These are phyloP conservation scores for Geopemphigus sp. DNA, from an alignment of 1,140 invertebrate species.

Conservation along the genomic window DNA sequence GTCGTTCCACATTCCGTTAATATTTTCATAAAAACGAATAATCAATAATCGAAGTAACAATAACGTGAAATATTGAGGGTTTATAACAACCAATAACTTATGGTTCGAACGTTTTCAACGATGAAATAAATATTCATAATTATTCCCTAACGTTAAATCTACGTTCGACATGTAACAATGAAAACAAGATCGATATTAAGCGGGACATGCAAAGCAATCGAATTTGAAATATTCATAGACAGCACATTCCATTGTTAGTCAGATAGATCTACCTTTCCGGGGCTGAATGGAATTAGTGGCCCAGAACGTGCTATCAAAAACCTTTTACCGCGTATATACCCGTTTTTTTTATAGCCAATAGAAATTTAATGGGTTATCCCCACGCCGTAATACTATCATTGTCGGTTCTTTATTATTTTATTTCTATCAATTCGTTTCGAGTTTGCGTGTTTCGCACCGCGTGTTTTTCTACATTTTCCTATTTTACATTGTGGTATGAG, in stretches of 20 bases:
- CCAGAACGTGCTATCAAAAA: conserved; percentile 24
- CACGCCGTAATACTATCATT: background rate
- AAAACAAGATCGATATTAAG: conserved; percentile 5
- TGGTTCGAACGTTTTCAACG: too few species aligned
- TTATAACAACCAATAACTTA: too few species aligned
- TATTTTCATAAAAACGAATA: too few species aligned
- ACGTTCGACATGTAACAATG: background rate
- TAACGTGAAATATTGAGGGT: too few species aligned
- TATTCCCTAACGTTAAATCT: background rate
- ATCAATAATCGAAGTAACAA: too few species aligned
- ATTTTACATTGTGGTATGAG: background rate
- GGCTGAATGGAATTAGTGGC: conserved; percentile 12
- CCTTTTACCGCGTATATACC: background rate
- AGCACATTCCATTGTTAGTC: conserved; percentile 4
- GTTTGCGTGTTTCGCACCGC: background rate
- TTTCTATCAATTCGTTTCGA: conserved; percentile 18
- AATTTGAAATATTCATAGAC: conserved; percentile 26
- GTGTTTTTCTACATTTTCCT: background rate
- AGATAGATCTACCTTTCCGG: conserved; percentile 10
- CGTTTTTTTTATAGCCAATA: conserved; percentile 25
- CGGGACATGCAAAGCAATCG: background rate
- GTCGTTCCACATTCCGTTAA: too few species aligned
- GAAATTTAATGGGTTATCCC: conserved; percentile 17
- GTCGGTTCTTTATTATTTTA: conserved; percentile 29
- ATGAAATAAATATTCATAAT: too few species aligned